Evolutionary conservation across 2,797 vertebrate species (phyloP), one percentile per base, ranked within the genome.

Genomic region (Notolabrus celidotus): DNA sequence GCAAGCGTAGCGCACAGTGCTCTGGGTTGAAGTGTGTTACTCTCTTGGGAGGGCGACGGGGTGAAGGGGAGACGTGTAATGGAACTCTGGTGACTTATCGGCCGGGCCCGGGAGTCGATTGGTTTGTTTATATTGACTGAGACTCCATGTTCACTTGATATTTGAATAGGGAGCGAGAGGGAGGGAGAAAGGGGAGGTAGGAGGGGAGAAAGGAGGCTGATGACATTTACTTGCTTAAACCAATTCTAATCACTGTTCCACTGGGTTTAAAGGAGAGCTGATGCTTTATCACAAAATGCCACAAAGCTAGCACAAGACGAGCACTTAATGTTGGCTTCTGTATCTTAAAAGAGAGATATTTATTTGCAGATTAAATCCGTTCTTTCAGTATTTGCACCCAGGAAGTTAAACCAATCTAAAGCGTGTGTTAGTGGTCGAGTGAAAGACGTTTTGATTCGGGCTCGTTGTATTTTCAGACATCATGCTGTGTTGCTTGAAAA

Each of bases 101-200:
- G 83, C 51, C 3, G 46, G 66, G 52, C 56, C 47, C 15, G 29
- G 51, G 79, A 86, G 82, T 90, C 71, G 51, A 89, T 91, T 60
- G 66, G 85, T 89, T 89, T 90, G 89, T 92, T 91, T 91, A 69
- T 88, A 90, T 88, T 85, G 89, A 89, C 88, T 71, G 67, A 77
- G 77, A 77, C 76, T 77, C 54, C 23, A 6, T 69, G 82, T 84
- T 69, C 66, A 79, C 76, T 83, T 90, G 83, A 86, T 91, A 82
- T 91, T 88, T 86, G 36, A 87, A 85, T 89, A 69, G 20, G 43
- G 38, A 71, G 19, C 43, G 61, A 4, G 52, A 60, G 33, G 16
- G 57, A 52, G 62, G 19, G 27, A 23, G 34, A 46, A 39, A 51
- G 34, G 23, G 16, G 2, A 43, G 23, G 47, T 34, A 19, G 25